These are phyloP conservation scores for Cephalopterus ornatus DNA, from an alignment of 2,113 vertebrate species.

Conservation along the genomic window DNA sequence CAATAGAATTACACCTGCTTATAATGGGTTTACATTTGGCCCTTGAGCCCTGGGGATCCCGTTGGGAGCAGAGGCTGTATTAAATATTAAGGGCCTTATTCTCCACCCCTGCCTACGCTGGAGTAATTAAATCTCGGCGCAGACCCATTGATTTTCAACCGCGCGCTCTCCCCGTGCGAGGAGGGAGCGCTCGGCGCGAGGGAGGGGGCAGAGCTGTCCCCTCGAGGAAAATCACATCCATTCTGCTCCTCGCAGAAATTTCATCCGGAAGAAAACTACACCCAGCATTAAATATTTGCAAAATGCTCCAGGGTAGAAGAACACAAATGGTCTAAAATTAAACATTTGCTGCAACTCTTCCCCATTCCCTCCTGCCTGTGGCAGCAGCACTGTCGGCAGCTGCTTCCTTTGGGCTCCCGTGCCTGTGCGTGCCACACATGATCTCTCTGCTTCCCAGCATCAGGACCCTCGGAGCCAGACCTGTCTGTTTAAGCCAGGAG, in stretches of 20 bases:
- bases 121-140: conserved; percentile 45
- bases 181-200: neutral
- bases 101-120: conserved; percentile 5
- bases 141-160: conserved; percentile 25
- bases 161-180: neutral
- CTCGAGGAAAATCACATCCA: neutral
- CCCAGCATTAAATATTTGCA: neutral
- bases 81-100: conserved; percentile 61
- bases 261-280: neutral
- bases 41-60: conserved; percentile 20
- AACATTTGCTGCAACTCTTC: neutral
- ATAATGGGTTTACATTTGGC: conserved; percentile 53
- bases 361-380: neutral
- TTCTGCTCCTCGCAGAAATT: neutral
- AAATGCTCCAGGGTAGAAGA: neutral
- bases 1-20: conserved; percentile 46
- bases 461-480: neutral
- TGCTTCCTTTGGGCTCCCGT: neutral
- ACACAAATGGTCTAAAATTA: neutral
- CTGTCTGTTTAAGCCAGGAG: neutral
- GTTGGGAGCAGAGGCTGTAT: conserved; percentile 22
- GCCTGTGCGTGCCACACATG: accelerated
- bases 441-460: neutral
- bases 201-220: neutral
- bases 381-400: neutral